Conservation (phyloP, 2,797 vertebrate genomes). For the Buphagus erythrorhynchus region DNA sequence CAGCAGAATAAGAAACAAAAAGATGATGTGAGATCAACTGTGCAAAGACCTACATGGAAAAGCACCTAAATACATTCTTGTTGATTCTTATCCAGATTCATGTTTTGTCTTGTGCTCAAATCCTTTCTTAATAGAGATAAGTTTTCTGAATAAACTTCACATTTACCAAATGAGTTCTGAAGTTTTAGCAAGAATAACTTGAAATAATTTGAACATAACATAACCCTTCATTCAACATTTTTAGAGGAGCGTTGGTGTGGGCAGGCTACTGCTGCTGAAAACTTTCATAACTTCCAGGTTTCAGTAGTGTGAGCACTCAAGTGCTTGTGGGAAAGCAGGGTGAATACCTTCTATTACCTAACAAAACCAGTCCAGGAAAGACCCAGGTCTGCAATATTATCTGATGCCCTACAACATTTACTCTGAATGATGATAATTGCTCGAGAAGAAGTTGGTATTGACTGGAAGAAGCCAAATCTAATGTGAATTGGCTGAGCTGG, state of each 20-base stretch:
- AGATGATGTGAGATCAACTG: not conserved
- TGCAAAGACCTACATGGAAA: not conserved
- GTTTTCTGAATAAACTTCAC: not conserved
- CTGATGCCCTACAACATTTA: not conserved
- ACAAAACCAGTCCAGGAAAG: not conserved
- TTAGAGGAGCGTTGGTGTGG: not conserved
- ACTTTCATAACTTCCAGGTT: not conserved
- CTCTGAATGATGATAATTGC: not conserved
- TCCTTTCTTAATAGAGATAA: not conserved
- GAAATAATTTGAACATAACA: not conserved
- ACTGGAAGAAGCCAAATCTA: not conserved
- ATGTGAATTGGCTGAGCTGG: accelerated
- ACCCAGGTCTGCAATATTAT: not conserved
- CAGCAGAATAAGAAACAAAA: not conserved
- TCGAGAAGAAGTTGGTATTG: not conserved
- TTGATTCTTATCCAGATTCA: not conserved
- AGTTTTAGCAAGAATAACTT: not conserved
- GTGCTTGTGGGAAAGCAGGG: not conserved
- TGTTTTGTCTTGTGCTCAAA: not conserved
- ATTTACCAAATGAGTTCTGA: not conserved
- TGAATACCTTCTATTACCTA: not conserved
- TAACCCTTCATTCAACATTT: not conserved
- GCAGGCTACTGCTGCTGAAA: not conserved
- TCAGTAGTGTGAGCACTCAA: not conserved
- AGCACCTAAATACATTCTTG: not conserved